Evolutionary conservation across 1,140 invertebrate genomes (phyloP), one percentile per base, ranked within the genome.

Genomic region (Brachionus rotundiformis): DNA sequence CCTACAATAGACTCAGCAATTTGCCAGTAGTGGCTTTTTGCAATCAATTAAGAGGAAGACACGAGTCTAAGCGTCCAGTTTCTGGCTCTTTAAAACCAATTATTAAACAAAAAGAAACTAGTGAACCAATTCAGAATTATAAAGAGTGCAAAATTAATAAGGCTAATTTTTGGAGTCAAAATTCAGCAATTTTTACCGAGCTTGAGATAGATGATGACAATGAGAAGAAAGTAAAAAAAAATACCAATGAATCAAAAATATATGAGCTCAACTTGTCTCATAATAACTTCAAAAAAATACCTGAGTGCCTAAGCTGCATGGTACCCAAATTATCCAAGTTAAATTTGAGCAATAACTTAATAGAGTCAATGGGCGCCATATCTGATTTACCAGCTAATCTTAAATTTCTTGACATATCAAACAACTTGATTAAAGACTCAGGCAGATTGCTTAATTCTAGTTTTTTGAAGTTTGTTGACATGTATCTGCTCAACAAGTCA

Each of bases 361-460:
- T 87, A 85, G 83, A 82, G 87, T n/a, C 94, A 95, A 92, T 85
- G 7, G 94, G 94, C 11, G 92, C 93, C 84, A 93, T 97, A 36
- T 93, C 93, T 7, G 93, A 93, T 54, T 95, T 95, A 87, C 96
- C 96, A 2, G 91, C 91, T 44, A 92, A 91, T 61, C 87, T 98
- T 0, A 94, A 95, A 83, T 95, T 96, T 86, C 86, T 98, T 1
- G 96, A 98, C 88, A 88, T 98, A 16, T 95, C 93, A 8, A 93
- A 96, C 85, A 98, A 98, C 87, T 92, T 93, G 86, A 94, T 98
- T 68, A 91, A 27, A 44, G 36, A 79, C 8, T 19, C 3, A 5
- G n/a, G 25, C 8, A 13, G 47, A 1, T 27, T 79, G 11, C n/a
- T 79, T 0, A 79, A 79, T 36, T 36, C 29, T 5, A 79, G 19